Conservation (phyloP, 1,140 invertebrate species). For the Bombus confusus region DNA sequence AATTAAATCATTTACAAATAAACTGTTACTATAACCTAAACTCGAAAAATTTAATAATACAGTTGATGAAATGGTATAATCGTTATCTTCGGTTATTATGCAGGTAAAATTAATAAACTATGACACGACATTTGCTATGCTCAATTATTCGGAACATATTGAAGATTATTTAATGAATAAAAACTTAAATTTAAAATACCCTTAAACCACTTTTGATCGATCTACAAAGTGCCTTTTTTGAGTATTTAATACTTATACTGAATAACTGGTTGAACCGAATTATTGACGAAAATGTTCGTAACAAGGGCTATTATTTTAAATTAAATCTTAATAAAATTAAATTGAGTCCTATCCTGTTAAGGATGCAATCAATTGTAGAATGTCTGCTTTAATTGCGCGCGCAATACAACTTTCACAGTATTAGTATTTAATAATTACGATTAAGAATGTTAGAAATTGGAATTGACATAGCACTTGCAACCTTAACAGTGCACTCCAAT, state of each 20-base stretch:
- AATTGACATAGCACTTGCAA: too few relatives aligned
- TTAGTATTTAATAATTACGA: too few relatives aligned
- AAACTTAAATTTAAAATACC: constrained; percentile 6
- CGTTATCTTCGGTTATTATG: background rate
- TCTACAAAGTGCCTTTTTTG: background rate
- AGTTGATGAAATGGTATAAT: constrained; percentile 4
- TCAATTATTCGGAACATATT: background rate
- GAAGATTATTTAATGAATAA: background rate
- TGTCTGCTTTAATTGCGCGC: too few relatives aligned
- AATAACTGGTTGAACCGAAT: background rate
- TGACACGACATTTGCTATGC: background rate
- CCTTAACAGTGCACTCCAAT: too few relatives aligned
- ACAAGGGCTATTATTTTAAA: background rate
- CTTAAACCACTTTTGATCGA: background rate
- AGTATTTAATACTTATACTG: background rate
- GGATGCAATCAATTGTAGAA: too few relatives aligned
- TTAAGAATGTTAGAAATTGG: too few relatives aligned
- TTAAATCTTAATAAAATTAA: background rate
- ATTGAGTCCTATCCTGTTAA: too few relatives aligned
- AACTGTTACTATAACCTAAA: background rate
- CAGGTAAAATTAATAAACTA: background rate
- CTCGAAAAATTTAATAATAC: constrained; percentile 3
- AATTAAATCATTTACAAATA: background rate
- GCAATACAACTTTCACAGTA: too few relatives aligned
- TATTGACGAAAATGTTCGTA: background rate